A percentile compares a stretch with the other conserved stretches of the same genome.
Conservation (phyloP, 1,140 invertebrate species). For the Phymastichus coffea region DNA sequence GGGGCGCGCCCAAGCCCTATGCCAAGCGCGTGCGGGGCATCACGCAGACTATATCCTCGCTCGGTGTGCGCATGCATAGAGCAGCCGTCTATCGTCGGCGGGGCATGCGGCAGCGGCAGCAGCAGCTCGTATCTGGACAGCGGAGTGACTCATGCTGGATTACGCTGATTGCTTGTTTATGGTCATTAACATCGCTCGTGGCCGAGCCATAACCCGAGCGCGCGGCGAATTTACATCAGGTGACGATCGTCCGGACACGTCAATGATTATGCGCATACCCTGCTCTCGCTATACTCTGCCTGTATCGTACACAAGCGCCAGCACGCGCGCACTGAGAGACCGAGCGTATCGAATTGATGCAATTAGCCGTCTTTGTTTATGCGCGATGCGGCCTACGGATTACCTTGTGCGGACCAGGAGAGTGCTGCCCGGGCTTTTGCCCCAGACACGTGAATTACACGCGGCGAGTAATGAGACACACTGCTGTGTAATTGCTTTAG, state of each 20-base stretch:
- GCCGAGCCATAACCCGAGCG: constrained; percentile 48
- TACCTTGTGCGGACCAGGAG: neutral
- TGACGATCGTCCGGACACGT: constrained; percentile 23
- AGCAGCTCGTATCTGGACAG: constrained; percentile 52
- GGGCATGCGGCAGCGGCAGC: constrained; percentile 50
- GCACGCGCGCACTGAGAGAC: too few relatives aligned
- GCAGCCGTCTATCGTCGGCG: constrained; percentile 22
- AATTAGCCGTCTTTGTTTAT: constrained; percentile 25
- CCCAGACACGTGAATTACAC: constrained; percentile 5
- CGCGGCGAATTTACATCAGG: constrained; percentile 44
- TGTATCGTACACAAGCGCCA: too few relatives aligned
- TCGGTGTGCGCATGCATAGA: neutral
- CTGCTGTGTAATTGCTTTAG: too few relatives aligned
- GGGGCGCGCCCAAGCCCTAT: neutral
- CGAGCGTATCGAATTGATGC: constrained; percentile 16
- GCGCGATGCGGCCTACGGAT: constrained; percentile 4
- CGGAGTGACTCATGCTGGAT: constrained; percentile 52
- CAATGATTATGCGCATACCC: constrained; percentile 23
- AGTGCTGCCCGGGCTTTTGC: constrained; percentile 1
- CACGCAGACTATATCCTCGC: neutral
- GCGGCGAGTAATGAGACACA: neutral
- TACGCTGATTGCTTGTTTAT: constrained; percentile 54
- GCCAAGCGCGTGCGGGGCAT: neutral
- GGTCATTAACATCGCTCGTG: constrained; percentile 53
- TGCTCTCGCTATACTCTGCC: too few relatives aligned